These are phyloP conservation scores for Zaprionus ornatus DNA, from an alignment of 1,140 invertebrate genomes.

Conservation along the genomic window DNA sequence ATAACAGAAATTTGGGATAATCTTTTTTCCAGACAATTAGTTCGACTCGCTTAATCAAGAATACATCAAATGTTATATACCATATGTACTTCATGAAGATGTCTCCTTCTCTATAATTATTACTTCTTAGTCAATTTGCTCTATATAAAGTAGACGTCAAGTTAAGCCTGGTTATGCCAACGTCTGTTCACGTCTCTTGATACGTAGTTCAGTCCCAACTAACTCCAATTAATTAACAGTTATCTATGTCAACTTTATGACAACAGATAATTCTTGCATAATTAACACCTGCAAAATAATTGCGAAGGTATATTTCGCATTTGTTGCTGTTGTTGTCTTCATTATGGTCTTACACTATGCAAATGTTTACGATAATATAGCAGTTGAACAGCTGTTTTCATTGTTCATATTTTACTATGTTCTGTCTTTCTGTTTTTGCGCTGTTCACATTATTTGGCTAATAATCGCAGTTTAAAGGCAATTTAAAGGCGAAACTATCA, in stretches of 20 bases:
- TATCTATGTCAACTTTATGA: constrained; percentile 49
- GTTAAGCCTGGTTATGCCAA: neutral
- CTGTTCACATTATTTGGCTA: constrained; percentile 33
- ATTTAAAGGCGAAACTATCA: constrained; percentile 35
- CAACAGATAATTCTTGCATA: constrained; percentile 44
- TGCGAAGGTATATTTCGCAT: constrained; percentile 19
- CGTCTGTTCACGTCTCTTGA: neutral
- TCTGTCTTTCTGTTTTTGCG: neutral
- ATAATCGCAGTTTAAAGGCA: constrained; percentile 35
- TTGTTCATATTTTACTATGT: constrained; percentile 1
- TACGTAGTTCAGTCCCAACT: neutral
- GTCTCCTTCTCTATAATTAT: too few species aligned
- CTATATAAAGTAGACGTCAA: too few species aligned
- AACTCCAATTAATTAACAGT: constrained; percentile 16
- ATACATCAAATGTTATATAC: too few species aligned
- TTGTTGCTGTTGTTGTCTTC: constrained; percentile 11
- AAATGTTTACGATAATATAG: constrained; percentile 57
- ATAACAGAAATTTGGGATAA: too few species aligned
- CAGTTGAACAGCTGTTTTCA: constrained; percentile 41
- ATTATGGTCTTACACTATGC: constrained; percentile 45
- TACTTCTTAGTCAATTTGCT: too few species aligned
- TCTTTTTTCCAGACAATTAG: too few species aligned
- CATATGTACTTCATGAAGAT: too few species aligned
- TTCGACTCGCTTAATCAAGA: too few species aligned
- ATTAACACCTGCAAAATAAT: constrained; percentile 61